phyloP scores from a whole-genome alignment of 1,140 invertebrate species.

The Drosophila orosa region DNA sequence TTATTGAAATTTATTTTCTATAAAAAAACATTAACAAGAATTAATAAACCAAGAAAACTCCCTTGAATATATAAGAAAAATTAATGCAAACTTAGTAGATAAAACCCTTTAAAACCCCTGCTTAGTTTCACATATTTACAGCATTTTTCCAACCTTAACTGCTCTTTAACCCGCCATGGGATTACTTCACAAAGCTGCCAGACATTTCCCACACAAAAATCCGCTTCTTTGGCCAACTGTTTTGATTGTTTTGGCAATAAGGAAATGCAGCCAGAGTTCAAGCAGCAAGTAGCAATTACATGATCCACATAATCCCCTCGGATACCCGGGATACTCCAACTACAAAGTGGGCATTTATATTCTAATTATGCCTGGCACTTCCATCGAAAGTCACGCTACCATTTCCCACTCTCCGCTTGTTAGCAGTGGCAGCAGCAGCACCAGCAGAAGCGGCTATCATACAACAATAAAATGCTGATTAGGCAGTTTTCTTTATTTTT shows the following conservation, averaged over 20 bases:
- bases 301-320: conserved; percentile 41
- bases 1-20: background rate
- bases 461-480: conserved; percentile 67
- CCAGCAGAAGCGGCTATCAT: background rate
- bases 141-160: background rate
- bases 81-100: background rate
- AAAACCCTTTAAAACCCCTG: background rate
- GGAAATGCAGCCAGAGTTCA: conserved; percentile 53
- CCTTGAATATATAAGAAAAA: background rate
- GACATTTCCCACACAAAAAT: conserved; percentile 14
- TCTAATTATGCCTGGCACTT: conserved; percentile 70
- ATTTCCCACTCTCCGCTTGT: conserved; percentile 47
- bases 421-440: conserved; percentile 26
- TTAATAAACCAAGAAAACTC: background rate
- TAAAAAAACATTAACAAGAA: background rate
- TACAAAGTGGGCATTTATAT: conserved; percentile 74
- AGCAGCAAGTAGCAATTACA: conserved; percentile 44
- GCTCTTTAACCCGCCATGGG: background rate
- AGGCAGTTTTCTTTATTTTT: conserved; percentile 32
- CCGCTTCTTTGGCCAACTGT: conserved; percentile 51
- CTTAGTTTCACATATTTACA: conserved; percentile 4
- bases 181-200: conserved; percentile 3
- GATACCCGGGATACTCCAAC: conserved; percentile 51
- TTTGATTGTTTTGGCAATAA: conserved; percentile 58
- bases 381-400: conserved; percentile 65